Evolutionary conservation across 2,888 invertebrate genomes (phyloP).

Genomic region (Ecdyonurus torrentis): DNA sequence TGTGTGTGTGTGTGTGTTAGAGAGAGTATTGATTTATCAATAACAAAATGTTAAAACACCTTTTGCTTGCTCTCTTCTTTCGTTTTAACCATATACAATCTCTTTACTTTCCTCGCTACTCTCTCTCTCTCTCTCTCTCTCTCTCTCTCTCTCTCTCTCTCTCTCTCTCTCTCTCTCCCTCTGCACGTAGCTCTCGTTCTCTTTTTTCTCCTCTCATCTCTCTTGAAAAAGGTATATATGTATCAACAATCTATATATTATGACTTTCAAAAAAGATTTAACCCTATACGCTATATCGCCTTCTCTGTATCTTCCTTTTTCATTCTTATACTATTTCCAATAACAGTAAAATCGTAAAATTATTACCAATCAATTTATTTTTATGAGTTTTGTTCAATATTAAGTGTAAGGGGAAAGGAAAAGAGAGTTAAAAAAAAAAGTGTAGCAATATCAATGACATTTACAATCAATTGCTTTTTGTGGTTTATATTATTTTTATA

Average conservation of each 20-base stretch:
- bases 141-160: background rate
- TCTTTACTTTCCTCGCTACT: background rate
- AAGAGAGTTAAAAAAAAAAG: no score
- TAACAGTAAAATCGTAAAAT: background rate
- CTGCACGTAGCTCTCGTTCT: background rate
- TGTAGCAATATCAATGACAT: background rate
- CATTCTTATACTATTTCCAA: background rate
- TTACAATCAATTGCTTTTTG: no score
- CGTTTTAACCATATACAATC: background rate
- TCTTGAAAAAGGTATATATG: no score
- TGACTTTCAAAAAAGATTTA: no score
- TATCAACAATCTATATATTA: no score
- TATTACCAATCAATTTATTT: background rate
- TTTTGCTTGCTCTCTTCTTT: background rate
- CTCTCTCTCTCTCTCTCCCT: background rate
- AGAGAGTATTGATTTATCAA: no score
- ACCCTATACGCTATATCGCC: background rate
- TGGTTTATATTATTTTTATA: no score
- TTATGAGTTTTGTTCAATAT: background rate
- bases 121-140: background rate
- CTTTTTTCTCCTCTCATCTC: conserved; percentile 5
- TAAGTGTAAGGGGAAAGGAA: background rate
- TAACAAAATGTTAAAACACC: background rate
- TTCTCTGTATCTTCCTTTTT: background rate
- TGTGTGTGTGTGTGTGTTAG: no score